Evolutionary conservation across 1,140 invertebrate species (phyloP).

Genomic region (Drosophila lowei): DNA sequence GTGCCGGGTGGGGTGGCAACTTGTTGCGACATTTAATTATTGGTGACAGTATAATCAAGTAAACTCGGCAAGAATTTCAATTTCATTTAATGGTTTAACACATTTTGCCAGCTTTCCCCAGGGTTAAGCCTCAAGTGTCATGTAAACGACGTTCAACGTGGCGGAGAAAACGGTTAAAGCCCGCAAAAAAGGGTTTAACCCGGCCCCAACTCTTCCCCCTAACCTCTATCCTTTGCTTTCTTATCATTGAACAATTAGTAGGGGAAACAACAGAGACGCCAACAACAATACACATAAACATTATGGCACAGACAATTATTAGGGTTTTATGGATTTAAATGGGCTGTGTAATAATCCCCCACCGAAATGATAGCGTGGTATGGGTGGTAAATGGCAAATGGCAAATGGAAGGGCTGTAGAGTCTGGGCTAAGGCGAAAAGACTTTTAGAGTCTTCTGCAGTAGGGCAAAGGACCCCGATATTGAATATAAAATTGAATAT

Average conservation of each 20-base stretch:
- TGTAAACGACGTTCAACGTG: conserved; percentile 71
- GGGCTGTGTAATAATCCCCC: conserved; percentile 5
- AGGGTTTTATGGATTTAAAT: conserved; percentile 60
- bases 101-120: conserved; percentile 56
- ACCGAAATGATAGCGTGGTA: not conserved
- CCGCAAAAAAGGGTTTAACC: conserved; percentile 53
- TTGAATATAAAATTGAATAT: no score
- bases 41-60: conserved; percentile 82
- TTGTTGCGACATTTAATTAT: conserved; percentile 82
- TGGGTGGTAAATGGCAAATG: not conserved
- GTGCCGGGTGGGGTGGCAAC: conserved; percentile 48
- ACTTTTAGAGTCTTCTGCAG: no score
- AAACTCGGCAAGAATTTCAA: conserved; percentile 81
- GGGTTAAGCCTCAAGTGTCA: conserved; percentile 74
- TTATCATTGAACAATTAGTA: conserved; percentile 71
- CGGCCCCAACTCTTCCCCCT: not conserved
- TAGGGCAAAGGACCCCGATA: no score
- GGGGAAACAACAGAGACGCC: conserved; percentile 32
- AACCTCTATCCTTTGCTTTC: conserved; percentile 7
- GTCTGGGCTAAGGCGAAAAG: no score
- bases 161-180: conserved; percentile 29
- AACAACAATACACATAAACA: conserved; percentile 74
- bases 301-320: conserved; percentile 75
- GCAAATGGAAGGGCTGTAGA: not conserved
- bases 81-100: conserved; percentile 79